Conservation (phyloP, 2,797 vertebrate genomes). For the Lepidocolaptes lacrymiger region DNA sequence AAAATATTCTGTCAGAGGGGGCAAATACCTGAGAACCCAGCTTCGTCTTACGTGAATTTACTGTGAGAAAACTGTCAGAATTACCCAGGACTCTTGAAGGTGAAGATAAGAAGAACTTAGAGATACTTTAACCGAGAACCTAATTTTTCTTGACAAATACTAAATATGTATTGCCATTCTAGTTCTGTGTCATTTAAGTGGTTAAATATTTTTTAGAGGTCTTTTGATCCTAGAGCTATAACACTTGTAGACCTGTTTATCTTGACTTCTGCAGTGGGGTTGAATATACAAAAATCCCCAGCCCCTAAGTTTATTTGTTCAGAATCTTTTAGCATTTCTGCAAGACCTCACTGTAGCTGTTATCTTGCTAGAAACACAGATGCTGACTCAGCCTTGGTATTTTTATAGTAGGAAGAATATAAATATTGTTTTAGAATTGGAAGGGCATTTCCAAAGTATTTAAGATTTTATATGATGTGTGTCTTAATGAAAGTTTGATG, state of each 20-base stretch:
- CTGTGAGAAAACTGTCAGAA: background rate
- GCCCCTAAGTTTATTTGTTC: background rate
- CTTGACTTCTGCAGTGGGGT: background rate
- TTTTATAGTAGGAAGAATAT: background rate
- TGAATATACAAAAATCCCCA: background rate
- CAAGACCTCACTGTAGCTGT: background rate
- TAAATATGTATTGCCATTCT: background rate
- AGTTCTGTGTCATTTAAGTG: background rate
- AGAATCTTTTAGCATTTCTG: background rate
- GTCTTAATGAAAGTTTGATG: background rate
- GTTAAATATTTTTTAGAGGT: background rate
- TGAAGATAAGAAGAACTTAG: background rate
- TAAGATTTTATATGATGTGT: background rate
- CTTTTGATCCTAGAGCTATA: background rate
- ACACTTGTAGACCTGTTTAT: rapidly evolving
- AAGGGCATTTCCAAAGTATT: background rate
- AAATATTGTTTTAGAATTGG: background rate
- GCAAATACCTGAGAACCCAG: background rate
- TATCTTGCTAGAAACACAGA: background rate
- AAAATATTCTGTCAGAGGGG: background rate
- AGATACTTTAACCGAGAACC: background rate
- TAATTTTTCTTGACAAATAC: background rate
- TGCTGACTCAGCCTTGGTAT: background rate
- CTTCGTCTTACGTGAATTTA: background rate
- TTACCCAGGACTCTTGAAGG: background rate